phyloP scores from a whole-genome alignment of 2,113 vertebrate genomes.

The Zosterops japonicus region DNA sequence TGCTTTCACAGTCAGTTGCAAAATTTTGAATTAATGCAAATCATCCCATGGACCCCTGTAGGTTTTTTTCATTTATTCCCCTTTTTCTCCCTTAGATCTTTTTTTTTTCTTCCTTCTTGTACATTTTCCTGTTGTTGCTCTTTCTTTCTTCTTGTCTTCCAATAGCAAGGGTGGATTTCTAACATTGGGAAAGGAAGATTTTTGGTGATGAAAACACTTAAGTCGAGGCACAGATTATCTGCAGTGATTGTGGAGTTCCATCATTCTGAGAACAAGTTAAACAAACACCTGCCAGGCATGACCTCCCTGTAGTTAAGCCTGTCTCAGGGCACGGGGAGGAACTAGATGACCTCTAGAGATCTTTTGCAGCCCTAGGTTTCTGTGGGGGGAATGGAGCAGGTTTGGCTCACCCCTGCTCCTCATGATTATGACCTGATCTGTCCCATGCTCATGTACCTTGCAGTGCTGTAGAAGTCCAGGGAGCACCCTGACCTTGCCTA shows the following conservation, averaged over 20 bases:
- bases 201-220: neutral
- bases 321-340: neutral
- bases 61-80: neutral
- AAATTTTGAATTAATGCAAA: neutral
- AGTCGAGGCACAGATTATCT: neutral
- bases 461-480: neutral
- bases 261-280: constrained; percentile 9
- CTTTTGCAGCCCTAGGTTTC: neutral
- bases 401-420: neutral
- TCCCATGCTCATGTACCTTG: rapidly evolving
- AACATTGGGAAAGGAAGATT: neutral
- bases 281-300: constrained; percentile 11
- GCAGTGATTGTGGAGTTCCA: neutral
- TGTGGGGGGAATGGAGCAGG: neutral
- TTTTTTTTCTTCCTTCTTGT: rapidly evolving
- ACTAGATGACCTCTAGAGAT: neutral
- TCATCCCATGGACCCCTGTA: neutral
- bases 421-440: neutral
- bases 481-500: neutral
- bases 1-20: neutral
- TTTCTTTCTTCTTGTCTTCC: neutral
- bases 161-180: neutral
- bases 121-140: neutral
- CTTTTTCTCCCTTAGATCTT: neutral
- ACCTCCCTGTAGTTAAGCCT: constrained; percentile 13